Conservation (phyloP, 2,797 vertebrate species). For the Vultur gryphus region DNA sequence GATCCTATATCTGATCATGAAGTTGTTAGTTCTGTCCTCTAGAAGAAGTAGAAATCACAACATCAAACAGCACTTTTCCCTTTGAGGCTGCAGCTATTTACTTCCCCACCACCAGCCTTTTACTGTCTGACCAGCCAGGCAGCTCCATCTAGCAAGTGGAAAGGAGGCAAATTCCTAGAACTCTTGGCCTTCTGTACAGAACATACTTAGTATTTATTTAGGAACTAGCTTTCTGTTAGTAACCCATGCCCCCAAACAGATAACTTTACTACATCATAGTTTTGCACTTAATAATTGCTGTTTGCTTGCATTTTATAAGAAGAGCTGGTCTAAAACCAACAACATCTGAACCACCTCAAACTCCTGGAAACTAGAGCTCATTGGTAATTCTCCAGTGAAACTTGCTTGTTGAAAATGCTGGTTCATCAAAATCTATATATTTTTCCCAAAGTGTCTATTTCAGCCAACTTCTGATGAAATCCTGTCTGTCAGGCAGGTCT, state of each 20-base stretch:
- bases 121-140: background rate
- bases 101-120: background rate
- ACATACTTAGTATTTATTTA: background rate
- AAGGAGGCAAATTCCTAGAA: background rate
- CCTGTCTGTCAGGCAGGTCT: background rate
- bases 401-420: background rate
- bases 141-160: background rate
- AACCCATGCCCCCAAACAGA: background rate
- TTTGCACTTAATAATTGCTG: background rate
- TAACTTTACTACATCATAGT: background rate
- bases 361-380: background rate
- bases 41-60: background rate
- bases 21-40: background rate
- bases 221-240: background rate
- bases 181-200: background rate
- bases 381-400: background rate
- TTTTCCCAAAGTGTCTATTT: background rate
- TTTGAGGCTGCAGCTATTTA: background rate
- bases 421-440: background rate
- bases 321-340: background rate
- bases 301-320: background rate
- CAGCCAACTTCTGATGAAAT: background rate
- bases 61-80: background rate
- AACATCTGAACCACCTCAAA: background rate
- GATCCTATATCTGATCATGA: background rate